Conservation (phyloP, 2,113 vertebrate species). For the Phoxinus phoxinus region DNA sequence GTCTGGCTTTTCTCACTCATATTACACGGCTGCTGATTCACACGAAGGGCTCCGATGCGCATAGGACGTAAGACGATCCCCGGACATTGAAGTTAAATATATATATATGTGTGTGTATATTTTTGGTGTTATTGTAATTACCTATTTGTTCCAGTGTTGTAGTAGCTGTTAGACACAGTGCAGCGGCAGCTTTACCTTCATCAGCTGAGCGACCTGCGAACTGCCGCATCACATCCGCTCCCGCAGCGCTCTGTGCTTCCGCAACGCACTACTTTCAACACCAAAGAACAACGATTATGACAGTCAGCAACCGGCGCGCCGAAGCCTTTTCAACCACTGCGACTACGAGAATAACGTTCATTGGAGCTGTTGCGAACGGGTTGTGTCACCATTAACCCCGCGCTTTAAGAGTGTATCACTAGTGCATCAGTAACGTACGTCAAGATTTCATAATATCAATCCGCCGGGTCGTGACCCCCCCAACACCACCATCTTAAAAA, state of each 20-base stretch:
- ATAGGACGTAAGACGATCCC: neutral
- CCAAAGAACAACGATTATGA: neutral
- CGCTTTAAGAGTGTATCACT: neutral
- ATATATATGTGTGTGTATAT: neutral
- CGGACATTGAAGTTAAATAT: neutral
- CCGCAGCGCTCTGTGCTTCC: constrained; percentile 64
- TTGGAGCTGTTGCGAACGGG: neutral
- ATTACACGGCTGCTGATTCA: constrained; percentile 15
- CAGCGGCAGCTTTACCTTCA: constrained; percentile 74
- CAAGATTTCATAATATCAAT: constrained; percentile 62
- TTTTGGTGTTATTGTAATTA: constrained; percentile 73
- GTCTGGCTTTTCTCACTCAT: constrained; percentile 42
- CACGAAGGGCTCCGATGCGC: constrained; percentile 26
- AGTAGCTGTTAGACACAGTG: constrained; percentile 79
- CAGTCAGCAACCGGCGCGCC: neutral
- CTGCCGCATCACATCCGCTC: constrained; percentile 75
- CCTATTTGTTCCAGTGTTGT: constrained; percentile 81
- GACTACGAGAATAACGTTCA: neutral
- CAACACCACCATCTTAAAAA: constrained; percentile 54
- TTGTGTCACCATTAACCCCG: neutral
- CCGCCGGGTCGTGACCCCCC: constrained; percentile 74
- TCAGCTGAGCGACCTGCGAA: constrained; percentile 74
- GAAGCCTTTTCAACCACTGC: neutral
- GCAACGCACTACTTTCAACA: constrained; percentile 66
- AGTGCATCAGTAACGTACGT: neutral